Percentiles rank a stretch among this genome's conserved stretches.
Evolutionary conservation across 2,888 invertebrate species (phyloP).

Genomic region (Drosophila macrospina): DNA sequence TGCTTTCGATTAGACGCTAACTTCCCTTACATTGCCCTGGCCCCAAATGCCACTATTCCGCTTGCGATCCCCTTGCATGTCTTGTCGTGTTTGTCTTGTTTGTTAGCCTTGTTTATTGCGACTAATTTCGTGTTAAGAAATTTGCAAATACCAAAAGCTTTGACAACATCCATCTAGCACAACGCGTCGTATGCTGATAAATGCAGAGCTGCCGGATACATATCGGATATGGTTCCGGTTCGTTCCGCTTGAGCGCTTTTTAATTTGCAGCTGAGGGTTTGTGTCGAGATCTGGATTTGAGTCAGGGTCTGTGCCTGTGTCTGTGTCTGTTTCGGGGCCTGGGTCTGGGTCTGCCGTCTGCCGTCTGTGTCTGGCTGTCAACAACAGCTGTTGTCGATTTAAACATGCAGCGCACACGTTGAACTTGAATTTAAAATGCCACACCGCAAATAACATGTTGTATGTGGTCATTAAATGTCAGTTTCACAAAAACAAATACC

Average conservation of each 20-base stretch:
- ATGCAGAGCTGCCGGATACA: slow-evolving; percentile 44
- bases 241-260: slow-evolving; percentile 33
- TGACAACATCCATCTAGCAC: slow-evolving; percentile 46
- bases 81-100: slow-evolving; percentile 47
- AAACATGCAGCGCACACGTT: slow-evolving; percentile 53
- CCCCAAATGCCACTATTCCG: too few relatives aligned
- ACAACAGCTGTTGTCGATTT: slow-evolving; percentile 61
- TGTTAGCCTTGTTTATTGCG: slow-evolving; percentile 77
- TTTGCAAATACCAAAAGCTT: slow-evolving; percentile 70
- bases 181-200: slow-evolving; percentile 43
- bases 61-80: too few relatives aligned
- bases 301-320: background rate
- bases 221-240: slow-evolving; percentile 40
- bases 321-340: slow-evolving; percentile 1
- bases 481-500: slow-evolving; percentile 58
- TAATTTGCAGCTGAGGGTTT: slow-evolving; percentile 19
- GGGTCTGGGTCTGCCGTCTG: slow-evolving; percentile 1
- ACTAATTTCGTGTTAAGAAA: slow-evolving; percentile 80
- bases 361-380: slow-evolving; percentile 56
- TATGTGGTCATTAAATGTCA: slow-evolving; percentile 76
- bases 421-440: slow-evolving; percentile 76
- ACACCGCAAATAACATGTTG: slow-evolving; percentile 68
- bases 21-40: slow-evolving; percentile 3
- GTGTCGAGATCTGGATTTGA: background rate
- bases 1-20: slow-evolving; percentile 75